Evolutionary conservation across 2,888 invertebrate species (phyloP).

Genomic region (Argyra leucocephala): DNA sequence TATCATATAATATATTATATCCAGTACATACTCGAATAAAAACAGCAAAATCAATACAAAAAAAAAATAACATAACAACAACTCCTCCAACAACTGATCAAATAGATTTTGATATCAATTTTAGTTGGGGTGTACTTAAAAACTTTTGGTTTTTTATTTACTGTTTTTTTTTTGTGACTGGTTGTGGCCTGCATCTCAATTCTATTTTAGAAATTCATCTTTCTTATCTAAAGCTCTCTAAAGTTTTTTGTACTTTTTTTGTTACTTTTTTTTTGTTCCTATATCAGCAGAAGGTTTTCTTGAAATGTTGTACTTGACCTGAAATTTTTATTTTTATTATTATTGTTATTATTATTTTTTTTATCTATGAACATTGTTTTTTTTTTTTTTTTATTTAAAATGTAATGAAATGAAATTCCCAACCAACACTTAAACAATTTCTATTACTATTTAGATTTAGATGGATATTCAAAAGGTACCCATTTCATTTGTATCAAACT

Average conservation of each 20-base stretch:
- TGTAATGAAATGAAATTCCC: too few species aligned
- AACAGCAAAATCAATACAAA: too few species aligned
- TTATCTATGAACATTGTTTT: too few species aligned
- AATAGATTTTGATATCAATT: not conserved
- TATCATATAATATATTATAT: too few species aligned
- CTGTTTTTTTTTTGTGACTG: not conserved
- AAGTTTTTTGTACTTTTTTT: not conserved
- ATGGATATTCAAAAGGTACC: too few species aligned
- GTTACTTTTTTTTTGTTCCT: not conserved
- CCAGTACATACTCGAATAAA: not conserved
- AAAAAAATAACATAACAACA: not conserved
- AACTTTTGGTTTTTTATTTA: not conserved
- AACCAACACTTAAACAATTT: too few species aligned
- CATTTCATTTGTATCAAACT: too few species aligned
- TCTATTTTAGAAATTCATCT: not conserved
- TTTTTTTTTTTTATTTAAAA: too few species aligned
- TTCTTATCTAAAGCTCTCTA: too few species aligned
- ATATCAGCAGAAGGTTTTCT: not conserved
- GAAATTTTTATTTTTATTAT: not conserved
- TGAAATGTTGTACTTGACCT: not conserved
- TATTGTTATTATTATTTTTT: too few species aligned
- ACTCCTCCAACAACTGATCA: slow-evolving; percentile 6
- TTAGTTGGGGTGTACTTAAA: not conserved
- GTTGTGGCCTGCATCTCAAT: not conserved
- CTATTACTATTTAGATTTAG: too few species aligned